Conservation (phyloP, 1,140 invertebrate species). For the Wasmannia auropunctata region DNA sequence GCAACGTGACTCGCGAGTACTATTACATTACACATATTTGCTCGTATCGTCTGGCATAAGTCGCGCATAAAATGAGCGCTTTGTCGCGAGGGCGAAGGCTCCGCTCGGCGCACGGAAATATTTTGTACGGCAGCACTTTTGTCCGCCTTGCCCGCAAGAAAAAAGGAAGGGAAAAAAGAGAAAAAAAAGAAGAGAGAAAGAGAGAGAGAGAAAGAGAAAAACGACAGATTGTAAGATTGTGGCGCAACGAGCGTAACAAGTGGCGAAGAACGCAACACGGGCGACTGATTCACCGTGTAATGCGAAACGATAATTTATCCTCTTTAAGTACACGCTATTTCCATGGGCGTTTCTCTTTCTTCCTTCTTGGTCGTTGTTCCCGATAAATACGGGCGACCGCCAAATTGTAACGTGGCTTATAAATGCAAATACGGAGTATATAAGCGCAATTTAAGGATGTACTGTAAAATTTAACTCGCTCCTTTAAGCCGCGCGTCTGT, state of each 20-base stretch:
- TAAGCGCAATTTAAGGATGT: constrained; percentile 1
- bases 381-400: background rate
- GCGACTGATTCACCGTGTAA: constrained; percentile 10
- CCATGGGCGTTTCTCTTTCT: background rate
- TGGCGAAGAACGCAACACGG: constrained; percentile 24
- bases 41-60: constrained; percentile 39
- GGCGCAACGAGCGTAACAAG: constrained; percentile 24
- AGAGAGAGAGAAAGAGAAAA: background rate
- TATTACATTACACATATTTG: constrained; percentile 36
- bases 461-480: background rate
- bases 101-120: constrained; percentile 16
- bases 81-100: constrained; percentile 35
- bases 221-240: constrained; percentile 49
- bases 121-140: constrained; percentile 9
- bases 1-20: constrained; percentile 40
- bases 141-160: background rate
- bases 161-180: background rate
- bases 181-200: background rate
- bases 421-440: constrained; percentile 1
- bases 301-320: constrained; percentile 26
- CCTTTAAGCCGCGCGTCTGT: background rate
- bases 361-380: background rate
- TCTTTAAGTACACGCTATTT: constrained; percentile 21
- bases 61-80: constrained; percentile 41
- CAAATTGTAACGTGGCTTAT: constrained; percentile 4